Percentiles rank a stretch among this genome's conserved stretches.
These are phyloP conservation scores for Aphidius ervi DNA, from an alignment of 1,140 invertebrate species.

Conservation along the genomic window DNA sequence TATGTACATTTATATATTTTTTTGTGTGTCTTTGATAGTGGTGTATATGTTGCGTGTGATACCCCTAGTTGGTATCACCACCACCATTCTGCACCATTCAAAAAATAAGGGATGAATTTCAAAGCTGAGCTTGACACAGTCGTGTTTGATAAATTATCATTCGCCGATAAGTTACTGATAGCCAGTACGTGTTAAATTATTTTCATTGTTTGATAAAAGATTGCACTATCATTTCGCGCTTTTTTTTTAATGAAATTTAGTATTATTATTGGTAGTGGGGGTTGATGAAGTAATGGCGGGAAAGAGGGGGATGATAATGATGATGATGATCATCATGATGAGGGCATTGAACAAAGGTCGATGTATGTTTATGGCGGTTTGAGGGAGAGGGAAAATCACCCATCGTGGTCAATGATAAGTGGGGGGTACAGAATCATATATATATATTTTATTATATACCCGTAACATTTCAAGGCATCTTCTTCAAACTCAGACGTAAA, in stretches of 20 bases:
- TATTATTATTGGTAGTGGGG: background rate
- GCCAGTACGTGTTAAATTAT: too few relatives aligned
- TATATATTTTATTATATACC: background rate
- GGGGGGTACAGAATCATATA: background rate
- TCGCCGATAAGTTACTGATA: too few relatives aligned
- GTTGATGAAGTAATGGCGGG: background rate
- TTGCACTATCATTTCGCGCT: too few relatives aligned
- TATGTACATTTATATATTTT: background rate
- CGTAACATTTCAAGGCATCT: background rate
- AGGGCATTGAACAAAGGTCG: slow-evolving; percentile 21
- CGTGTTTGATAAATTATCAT: too few relatives aligned
- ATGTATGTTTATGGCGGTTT: background rate
- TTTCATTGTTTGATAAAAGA: too few relatives aligned
- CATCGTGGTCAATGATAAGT: slow-evolving; percentile 6
- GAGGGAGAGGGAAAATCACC: slow-evolving; percentile 1
- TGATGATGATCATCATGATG: slow-evolving; percentile 1
- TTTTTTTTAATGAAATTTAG: too few relatives aligned
- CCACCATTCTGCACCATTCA: too few relatives aligned
- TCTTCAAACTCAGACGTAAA: background rate
- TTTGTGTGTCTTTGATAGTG: background rate
- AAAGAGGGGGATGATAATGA: background rate
- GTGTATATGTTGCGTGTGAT: too few relatives aligned
- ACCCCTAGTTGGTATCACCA: too few relatives aligned
- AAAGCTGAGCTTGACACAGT: too few relatives aligned
- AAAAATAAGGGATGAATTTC: too few relatives aligned